A percentile compares a stretch with the other conserved stretches of the same genome.
Conservation (phyloP, 2,113 vertebrate species). For the Paracanthobrama guichenoti region DNA sequence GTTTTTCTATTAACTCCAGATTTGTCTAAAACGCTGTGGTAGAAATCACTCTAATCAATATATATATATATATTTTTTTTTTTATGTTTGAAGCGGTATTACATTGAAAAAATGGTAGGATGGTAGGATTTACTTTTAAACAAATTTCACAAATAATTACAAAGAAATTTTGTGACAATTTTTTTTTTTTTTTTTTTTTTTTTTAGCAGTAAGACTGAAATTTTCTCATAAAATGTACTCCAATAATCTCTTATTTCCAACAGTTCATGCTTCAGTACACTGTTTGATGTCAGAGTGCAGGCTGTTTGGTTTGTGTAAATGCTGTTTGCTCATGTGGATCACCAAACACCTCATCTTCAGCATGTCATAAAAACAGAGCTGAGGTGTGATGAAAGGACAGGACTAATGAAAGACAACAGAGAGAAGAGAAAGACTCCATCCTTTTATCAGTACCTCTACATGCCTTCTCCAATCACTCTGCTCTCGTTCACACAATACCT, state of each 20-base stretch:
- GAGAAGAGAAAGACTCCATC: background rate
- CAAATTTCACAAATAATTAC: no score
- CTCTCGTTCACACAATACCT: background rate
- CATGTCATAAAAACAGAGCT: background rate
- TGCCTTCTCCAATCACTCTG: constrained; percentile 1
- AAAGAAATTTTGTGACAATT: no score
- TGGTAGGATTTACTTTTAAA: no score
- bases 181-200: no score
- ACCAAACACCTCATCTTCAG: background rate
- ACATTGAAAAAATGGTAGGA: no score
- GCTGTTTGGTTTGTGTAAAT: background rate
- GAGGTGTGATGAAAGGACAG: background rate
- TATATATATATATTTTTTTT: no score
- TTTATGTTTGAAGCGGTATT: no score
- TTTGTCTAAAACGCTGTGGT: no score
- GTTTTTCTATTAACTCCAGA: background rate
- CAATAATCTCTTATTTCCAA: no score
- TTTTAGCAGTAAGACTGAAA: no score
- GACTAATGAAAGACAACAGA: background rate
- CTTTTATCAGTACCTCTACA: constrained; percentile 50
- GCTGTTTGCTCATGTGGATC: background rate
- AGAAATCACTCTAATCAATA: background rate
- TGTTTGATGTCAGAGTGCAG: background rate
- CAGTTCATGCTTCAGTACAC: background rate
- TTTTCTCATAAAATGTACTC: no score